Percentiles rank a stretch among this genome's conserved stretches.
phyloP scores from a whole-genome alignment of 2,888 invertebrate genomes.

The Dolomedes plantarius region DNA sequence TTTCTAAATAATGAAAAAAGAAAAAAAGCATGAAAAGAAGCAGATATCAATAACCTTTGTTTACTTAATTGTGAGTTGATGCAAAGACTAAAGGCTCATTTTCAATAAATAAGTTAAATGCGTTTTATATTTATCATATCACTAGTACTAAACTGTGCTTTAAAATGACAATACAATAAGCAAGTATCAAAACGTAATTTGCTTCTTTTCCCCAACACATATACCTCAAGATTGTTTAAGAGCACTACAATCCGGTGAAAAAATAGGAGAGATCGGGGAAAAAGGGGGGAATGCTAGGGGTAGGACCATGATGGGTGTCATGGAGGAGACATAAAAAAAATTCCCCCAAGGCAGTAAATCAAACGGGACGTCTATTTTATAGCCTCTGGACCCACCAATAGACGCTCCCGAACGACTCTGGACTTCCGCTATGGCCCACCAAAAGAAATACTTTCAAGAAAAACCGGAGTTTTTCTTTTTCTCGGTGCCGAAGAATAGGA shows the following conservation, averaged over 20 bases:
- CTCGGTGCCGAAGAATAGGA: conserved; percentile 40
- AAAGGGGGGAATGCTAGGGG: conserved; percentile 8
- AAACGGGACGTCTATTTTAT: conserved; percentile 66
- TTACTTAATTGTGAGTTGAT: no score
- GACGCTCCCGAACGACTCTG: conserved; percentile 37
- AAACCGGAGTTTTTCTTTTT: conserved; percentile 24
- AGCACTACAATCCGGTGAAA: conserved; percentile 14
- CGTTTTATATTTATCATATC: no score
- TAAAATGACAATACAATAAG: background rate
- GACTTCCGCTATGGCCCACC: conserved; percentile 61
- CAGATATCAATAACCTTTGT: no score
- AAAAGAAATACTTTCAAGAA: conserved; percentile 44
- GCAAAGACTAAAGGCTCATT: no score
- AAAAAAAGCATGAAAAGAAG: no score
- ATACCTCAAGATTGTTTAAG: conserved; percentile 20
- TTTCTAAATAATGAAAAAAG: no score
- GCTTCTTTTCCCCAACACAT: background rate
- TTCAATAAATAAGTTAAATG: no score
- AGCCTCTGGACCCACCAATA: conserved; percentile 58
- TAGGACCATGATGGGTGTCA: conserved; percentile 55
- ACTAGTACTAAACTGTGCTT: no score
- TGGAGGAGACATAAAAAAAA: conserved; percentile 66
- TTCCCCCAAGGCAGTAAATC: conserved; percentile 59
- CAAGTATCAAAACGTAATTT: background rate
- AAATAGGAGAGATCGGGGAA: background rate